Percentiles rank a stretch among this genome's conserved stretches.
Evolutionary conservation across 2,113 vertebrate species (phyloP).

Genomic region (Erythrolamprus reginae): DNA sequence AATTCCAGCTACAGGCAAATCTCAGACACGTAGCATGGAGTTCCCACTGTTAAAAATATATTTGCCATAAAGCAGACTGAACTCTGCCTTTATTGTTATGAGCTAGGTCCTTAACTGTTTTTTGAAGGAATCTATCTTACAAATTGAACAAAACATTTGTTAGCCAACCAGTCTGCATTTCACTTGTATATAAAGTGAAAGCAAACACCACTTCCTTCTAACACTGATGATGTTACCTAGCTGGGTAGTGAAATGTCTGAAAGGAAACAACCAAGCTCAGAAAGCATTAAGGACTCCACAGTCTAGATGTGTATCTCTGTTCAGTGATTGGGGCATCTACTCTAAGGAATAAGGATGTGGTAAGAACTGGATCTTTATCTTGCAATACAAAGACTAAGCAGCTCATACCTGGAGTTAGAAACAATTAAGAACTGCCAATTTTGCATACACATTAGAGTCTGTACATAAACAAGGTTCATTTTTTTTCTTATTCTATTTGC

Average conservation of each 20-base stretch:
- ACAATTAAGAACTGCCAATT: not conserved
- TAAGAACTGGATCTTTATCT: not conserved
- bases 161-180: not conserved
- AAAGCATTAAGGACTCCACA: not conserved
- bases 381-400: not conserved
- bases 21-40: not conserved
- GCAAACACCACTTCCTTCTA: not conserved
- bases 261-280: not conserved
- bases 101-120: not conserved
- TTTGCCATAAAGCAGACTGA: not conserved
- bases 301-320: not conserved
- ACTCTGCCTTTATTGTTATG: not conserved
- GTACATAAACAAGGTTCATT: not conserved
- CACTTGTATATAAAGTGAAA: not conserved
- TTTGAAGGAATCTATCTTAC: not conserved
- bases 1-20: not conserved
- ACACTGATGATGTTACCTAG: not conserved
- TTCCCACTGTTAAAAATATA: not conserved
- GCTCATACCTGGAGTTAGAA: not conserved
- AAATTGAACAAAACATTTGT: slow-evolving; percentile 21
- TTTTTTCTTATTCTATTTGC: slow-evolving; percentile 29
- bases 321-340: not conserved
- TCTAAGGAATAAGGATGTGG: not conserved
- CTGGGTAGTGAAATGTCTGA: not conserved
- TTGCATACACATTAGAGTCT: not conserved